Evolutionary conservation across 37 sponge, comb jelly and placozoan species (phyloP).

Genomic region (Geodia barretti): DNA sequence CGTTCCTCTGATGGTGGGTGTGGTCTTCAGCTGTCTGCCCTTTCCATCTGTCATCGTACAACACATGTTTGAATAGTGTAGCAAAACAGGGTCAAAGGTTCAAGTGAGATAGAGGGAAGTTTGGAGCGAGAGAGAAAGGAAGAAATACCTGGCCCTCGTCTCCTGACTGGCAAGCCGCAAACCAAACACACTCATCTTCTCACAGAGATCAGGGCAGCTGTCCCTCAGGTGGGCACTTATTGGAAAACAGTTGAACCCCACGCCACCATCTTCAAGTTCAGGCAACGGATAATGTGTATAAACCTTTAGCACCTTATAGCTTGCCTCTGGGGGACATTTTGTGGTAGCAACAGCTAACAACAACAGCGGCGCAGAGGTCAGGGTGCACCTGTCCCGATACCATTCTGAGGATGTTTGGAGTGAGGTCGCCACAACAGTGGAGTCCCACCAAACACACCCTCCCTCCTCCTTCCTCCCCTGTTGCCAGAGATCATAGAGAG

Average conservation of each 20-base stretch:
- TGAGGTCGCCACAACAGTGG: slow-evolving; percentile 83
- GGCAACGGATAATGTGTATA: background rate
- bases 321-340: slow-evolving; percentile 50
- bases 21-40: slow-evolving; percentile 42
- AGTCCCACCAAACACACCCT: slow-evolving; percentile 72
- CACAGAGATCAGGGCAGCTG: too few relatives aligned
- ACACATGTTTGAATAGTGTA: too few relatives aligned
- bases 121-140: too few relatives aligned
- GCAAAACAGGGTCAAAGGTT: too few relatives aligned
- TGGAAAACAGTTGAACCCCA: background rate
- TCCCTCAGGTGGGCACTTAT: background rate
- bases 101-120: too few relatives aligned
- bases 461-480: too few relatives aligned
- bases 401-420: slow-evolving; percentile 31
- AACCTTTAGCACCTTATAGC: too few relatives aligned
- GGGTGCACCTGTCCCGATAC: slow-evolving; percentile 14
- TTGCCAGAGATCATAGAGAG: too few relatives aligned
- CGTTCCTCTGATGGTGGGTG: slow-evolving; percentile 34
- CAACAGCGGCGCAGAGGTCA: slow-evolving; percentile 29
- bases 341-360: slow-evolving; percentile 86
- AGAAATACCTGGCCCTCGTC: slow-evolving; percentile 72
- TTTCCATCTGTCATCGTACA: slow-evolving; percentile 55
- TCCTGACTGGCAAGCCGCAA: slow-evolving; percentile 84
- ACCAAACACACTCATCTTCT: slow-evolving; percentile 57
- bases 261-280: too few relatives aligned